Conservation (phyloP, 2,113 vertebrate species). For the Mustela lutreola region DNA sequence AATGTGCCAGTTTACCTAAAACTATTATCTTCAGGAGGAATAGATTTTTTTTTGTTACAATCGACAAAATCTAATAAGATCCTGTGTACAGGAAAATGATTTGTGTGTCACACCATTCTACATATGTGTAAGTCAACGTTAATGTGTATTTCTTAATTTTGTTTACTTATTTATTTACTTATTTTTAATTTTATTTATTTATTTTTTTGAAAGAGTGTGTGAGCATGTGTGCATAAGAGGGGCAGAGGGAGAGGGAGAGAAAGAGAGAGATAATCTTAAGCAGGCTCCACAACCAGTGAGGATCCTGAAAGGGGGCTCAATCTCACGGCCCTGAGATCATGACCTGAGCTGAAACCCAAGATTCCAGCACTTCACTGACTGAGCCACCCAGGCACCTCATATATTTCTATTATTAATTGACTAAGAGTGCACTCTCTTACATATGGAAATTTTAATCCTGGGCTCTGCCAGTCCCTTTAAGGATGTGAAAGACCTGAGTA, state of each 20-base stretch:
- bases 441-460: not conserved
- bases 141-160: not conserved
- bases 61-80: not conserved
- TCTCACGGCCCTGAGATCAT: not conserved
- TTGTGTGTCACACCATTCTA: not conserved
- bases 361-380: not conserved
- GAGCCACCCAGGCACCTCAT: not conserved
- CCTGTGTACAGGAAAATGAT: not conserved
- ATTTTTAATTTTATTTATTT: not conserved
- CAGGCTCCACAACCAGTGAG: not conserved
- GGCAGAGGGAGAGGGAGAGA: not conserved
- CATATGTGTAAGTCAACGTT: not conserved
- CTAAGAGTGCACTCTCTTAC: not conserved
- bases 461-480: not conserved
- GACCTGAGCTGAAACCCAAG: not conserved
- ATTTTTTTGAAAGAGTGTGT: not conserved
- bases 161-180: not conserved
- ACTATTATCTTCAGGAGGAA: not conserved
- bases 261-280: not conserved
- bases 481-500: not conserved
- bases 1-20: not conserved
- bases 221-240: not conserved
- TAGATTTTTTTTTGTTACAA: not conserved
- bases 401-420: not conserved
- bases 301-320: not conserved